Base-by-base conservation (phyloP, 2,888 invertebrate species). In the Lasioglossum zephyrum region DNA sequence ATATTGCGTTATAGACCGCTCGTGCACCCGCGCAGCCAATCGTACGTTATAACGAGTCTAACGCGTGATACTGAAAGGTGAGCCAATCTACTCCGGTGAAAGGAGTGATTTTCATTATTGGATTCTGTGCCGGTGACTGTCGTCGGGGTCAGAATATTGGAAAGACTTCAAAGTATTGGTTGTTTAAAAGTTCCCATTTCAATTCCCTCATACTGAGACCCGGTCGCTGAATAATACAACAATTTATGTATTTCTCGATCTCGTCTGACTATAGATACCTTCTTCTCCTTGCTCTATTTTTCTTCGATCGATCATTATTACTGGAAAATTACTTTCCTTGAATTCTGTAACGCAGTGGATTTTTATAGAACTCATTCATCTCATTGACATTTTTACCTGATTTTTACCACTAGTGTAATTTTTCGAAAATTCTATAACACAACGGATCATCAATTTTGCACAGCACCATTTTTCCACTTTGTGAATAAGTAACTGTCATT, bases 71-170 rank as follows among this genome's bases (percentile, higher is more conserved):
- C 49, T 80, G 76, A 83, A 79, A 76, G 73, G 76, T 60, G 69
- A 76, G 60, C 79, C 83, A 75, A 85, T 79, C 73, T 73, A 66
- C 72, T 57, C 60, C 60, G 26, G 60, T 60, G 60, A 60, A 84
- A 77, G 49, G 60, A 73, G 73, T 69, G 84, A 82, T 73, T 84
- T 82, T 82, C 69, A 82, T 84, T 84, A 74, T 77, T 47, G 73
- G 53, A 18, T 53, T 63, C 72, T 44, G 70, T 47, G 39, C 63
- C 63, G 41, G 9, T 22, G 73, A 77, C 49, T 57, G 36, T 47
- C 53, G 22, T 47, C 57, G 53, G 16, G 16, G 22, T 47, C 60
- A 72, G 76, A 60, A 77, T 84, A 82, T 84, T 63, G 53, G 44
- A 82, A 57, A 13, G 31, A 49, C 26, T 63, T 49, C 60, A 72